Base-by-base conservation (phyloP, 2,888 invertebrate genomes). In the Laspeyria flexula region DNA sequence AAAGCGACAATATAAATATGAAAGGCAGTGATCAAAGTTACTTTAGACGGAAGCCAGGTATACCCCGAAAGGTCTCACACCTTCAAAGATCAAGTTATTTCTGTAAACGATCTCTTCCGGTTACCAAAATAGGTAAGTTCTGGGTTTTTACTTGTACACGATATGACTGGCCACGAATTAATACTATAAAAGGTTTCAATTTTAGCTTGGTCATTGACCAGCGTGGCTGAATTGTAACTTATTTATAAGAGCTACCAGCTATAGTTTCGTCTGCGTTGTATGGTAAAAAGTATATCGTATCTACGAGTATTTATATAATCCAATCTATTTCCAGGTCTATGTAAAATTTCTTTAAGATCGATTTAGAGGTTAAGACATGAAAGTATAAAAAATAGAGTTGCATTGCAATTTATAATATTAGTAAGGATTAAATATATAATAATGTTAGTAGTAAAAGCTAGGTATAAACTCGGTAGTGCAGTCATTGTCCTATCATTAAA, bases 61-160 rank as follows among this genome's bases (percentile, higher is more conserved):
- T 33, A 30, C 34, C 31, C 31, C 25, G 25, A 40, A 25, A 55
- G 15, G 30, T 40, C 43, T 42, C 15, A 42, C 37, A 47, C 41
- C 43, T 60, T 49, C 43, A 38, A 49, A 51, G 34, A 40, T 49
- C 27, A 43, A 37, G 42, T 45, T 58, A 44, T 47, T 65, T 49
- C 9, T 38, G 27, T 48, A 38, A 33, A 25, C 25, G 16, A 12
- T 25, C 18, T 11, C 31, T 59, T 59, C 62, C 58, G 55, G 61
- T 47, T 18, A 3, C 37, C 13, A 30, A 30, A 42, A 44, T 49
- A 52, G 35, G 21, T 34, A 10, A 23, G n/a, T 18, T 47, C 23
- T 42, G 30, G 37, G 25, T 25, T 34, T 48, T 48, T 48, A 31
- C 30, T 25, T 25, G 23, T 42, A 41, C 11, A 12, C n/a, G 13